Evolutionary conservation across 35 echinoderm and acorn worm species (phyloP), one percentile per base, ranked within the genome.

Genomic region (Lytechinus pictus): DNA sequence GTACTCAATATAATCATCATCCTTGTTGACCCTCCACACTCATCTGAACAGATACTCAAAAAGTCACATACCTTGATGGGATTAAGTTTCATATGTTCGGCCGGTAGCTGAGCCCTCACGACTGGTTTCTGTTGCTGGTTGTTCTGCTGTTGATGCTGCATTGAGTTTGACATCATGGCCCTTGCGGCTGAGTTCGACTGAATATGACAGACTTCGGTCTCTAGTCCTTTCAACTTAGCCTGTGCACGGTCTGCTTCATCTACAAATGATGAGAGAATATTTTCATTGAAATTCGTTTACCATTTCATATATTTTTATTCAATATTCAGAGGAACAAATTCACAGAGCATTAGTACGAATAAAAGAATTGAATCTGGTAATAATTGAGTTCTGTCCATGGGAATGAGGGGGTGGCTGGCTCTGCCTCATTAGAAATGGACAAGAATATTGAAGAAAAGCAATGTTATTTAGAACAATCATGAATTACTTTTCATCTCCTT

Each of bases 181-280:
- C 95, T 94, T 21, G 86, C 53, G 21, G 95, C 94, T 2, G 95
- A 52, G 71, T 97, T 98, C 21, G 96, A 94, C 66, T 96, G 95
- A 24, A 98, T 96, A 88, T 87, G 27, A 86, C 96, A 97, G 53
- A 95, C 94, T 28, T 98, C 97, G 9, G 95, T 90, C 94, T 98
- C 97, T 16, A 98, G 88, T 19, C 97, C 97, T 86, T 98, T 98
- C 87, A 98, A 93, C 55, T 98, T 98, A 90, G 97, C 97, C 95
- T 97, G 96, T 58, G 94, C 97, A 94, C 97, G 94, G 57, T 98
- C 97, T 2, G 97, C 95, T 54, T 98, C 95, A 97, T 95, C 97
- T 98, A 55, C 44, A 60, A 71, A 54, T 52, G 24, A 54, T 52
- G 24, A 10, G 58, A 94, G 27, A 57, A 56, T 13, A 27, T n/a